Evolutionary conservation across 2,797 vertebrate species (phyloP).

Genomic region (Pteronotus mesoamericanus): DNA sequence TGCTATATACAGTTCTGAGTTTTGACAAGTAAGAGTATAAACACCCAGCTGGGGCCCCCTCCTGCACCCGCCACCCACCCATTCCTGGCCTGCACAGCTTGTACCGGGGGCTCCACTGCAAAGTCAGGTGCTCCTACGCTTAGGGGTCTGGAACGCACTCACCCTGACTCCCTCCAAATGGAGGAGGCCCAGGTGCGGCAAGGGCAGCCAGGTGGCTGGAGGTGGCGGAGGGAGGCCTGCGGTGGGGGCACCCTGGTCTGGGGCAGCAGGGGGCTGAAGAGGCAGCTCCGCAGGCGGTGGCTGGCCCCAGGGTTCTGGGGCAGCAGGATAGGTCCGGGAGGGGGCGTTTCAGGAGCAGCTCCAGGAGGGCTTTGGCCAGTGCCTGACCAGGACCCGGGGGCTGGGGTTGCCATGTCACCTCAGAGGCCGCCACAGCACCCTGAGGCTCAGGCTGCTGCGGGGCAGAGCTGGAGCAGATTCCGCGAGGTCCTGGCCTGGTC

Average conservation of each 20-base stretch:
- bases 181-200: not conserved
- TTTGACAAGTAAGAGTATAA: not conserved
- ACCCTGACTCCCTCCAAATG: not conserved
- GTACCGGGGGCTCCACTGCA: not conserved
- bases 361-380: not conserved
- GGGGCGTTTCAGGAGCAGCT: not conserved
- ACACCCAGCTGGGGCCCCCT: not conserved
- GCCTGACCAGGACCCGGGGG: not conserved
- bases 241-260: not conserved
- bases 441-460: not conserved
- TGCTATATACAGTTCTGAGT: not conserved
- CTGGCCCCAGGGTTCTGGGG: not conserved
- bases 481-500: not conserved
- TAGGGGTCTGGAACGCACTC: not conserved
- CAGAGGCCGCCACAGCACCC: not conserved
- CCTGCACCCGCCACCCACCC: not conserved
- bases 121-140: not conserved
- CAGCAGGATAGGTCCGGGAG: not conserved
- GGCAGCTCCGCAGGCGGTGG: not conserved
- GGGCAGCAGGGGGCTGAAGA: not conserved
- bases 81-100: not conserved
- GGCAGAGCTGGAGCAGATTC: not conserved
- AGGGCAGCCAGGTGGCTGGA: not conserved
- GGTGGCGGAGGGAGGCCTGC: not conserved
- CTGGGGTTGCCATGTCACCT: not conserved